phyloP scores from a whole-genome alignment of 2,113 vertebrate species.

The Leptobrachium leishanense region DNA sequence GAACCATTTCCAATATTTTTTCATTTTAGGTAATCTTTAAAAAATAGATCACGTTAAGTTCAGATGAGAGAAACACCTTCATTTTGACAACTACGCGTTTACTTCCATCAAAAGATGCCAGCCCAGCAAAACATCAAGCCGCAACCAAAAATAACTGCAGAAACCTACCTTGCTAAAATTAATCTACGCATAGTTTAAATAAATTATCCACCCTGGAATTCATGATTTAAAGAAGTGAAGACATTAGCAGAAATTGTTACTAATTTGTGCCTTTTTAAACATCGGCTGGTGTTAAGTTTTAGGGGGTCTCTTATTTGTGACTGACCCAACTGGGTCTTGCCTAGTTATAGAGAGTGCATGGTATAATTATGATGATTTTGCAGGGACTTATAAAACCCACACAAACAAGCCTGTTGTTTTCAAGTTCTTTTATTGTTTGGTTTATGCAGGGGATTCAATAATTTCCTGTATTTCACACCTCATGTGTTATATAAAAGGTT shows the following conservation, averaged over 20 bases:
- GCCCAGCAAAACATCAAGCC: constrained; percentile 19
- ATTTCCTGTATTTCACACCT: constrained; percentile 41
- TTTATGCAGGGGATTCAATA: constrained; percentile 24
- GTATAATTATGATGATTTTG: constrained; percentile 46
- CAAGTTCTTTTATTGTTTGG: constrained; percentile 37
- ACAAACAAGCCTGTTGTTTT: constrained; percentile 48
- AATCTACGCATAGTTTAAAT: constrained; percentile 27
- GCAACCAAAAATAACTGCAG: constrained; percentile 35
- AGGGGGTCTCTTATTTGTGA: constrained; percentile 37
- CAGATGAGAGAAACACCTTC: not conserved
- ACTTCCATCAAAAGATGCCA: not conserved
- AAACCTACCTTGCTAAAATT: constrained; percentile 21
- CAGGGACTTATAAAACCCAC: constrained; percentile 42
- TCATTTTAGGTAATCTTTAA: not conserved
- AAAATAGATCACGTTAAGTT: not conserved
- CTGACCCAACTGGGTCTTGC: constrained; percentile 32
- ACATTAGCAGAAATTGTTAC: constrained; percentile 23
- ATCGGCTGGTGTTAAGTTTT: constrained; percentile 8
- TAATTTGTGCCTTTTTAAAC: constrained; percentile 24
- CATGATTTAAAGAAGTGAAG: constrained; percentile 20
- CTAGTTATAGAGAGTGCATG: constrained; percentile 24
- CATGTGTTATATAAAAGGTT: constrained; percentile 24
- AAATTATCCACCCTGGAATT: constrained; percentile 44
- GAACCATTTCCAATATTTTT: too few species aligned
- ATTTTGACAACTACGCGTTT: constrained; percentile 14